Evolutionary conservation across 2,113 vertebrate genomes (phyloP).

Genomic region (Drymodes brunneopygia): DNA sequence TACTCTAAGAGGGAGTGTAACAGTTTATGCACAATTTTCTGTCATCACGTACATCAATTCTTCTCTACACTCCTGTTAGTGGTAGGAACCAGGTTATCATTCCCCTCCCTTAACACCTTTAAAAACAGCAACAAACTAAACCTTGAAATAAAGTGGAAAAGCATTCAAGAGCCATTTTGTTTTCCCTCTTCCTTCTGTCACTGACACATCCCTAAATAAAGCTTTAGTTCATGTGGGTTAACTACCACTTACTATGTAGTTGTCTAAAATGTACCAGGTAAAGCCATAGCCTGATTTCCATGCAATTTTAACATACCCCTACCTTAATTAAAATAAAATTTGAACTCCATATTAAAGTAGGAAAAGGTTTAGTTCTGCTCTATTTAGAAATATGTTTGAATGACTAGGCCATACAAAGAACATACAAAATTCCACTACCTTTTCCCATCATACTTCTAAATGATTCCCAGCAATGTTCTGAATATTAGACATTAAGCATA

Average conservation of each 20-base stretch:
- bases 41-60: not conserved
- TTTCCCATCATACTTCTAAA: not conserved
- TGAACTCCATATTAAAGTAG: not conserved
- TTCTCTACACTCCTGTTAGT: not conserved
- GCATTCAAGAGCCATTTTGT: not conserved
- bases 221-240: not conserved
- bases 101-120: not conserved
- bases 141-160: not conserved
- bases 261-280: not conserved
- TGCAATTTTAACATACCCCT: not conserved
- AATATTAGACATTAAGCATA: not conserved
- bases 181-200: not conserved
- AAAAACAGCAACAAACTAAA: not conserved
- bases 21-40: not conserved
- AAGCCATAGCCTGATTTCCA: not conserved
- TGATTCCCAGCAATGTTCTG: not conserved
- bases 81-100: not conserved
- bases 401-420: not conserved
- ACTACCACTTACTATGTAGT: not conserved
- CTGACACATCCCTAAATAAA: not conserved
- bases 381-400: not conserved
- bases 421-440: not conserved
- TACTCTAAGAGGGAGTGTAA: accelerated
- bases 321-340: not conserved
- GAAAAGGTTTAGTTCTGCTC: not conserved